Evolutionary conservation across 2,797 vertebrate genomes (phyloP).

Genomic region (Lithobates pipiens): DNA sequence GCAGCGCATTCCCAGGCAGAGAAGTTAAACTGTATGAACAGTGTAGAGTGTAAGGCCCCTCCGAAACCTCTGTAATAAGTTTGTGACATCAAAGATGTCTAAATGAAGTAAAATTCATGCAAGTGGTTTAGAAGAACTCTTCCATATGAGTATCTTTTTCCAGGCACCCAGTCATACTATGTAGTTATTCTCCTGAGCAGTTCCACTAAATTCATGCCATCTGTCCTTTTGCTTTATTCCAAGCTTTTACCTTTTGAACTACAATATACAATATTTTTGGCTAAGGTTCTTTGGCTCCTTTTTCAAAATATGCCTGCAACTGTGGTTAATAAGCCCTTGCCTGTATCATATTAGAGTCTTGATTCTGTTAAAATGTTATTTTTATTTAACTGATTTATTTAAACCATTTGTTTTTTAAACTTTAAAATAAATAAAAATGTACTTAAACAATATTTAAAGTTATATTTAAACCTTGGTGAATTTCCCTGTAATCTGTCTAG

Average conservation of each 20-base stretch:
- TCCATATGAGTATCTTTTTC: conserved; percentile 26
- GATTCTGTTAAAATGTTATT: conserved; percentile 52
- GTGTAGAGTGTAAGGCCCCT: no score
- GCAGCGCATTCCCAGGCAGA: no score
- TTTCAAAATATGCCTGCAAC: conserved; percentile 47
- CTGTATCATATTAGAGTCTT: conserved; percentile 56
- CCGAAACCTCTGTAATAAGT: not conserved
- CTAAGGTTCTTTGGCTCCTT: conserved; percentile 27
- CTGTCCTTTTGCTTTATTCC: conserved; percentile 41
- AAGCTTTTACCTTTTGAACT: conserved; percentile 57
- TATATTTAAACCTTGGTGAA: no score
- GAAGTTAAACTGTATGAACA: no score
- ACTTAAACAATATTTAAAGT: not conserved
- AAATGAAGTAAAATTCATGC: not conserved
- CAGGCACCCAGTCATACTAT: conserved; percentile 22
- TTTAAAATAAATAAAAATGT: conserved; percentile 54
- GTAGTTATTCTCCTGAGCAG: conserved; percentile 27
- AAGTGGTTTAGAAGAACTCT: not conserved
- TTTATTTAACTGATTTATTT: conserved; percentile 53
- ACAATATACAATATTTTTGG: conserved; percentile 56
- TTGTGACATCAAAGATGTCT: not conserved
- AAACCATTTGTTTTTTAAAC: conserved; percentile 31
- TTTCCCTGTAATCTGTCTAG: no score
- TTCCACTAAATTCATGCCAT: conserved; percentile 48
- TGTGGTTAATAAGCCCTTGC: conserved; percentile 54